phyloP scores from a whole-genome alignment of 2,888 invertebrate species.

The Heliconius hortense region DNA sequence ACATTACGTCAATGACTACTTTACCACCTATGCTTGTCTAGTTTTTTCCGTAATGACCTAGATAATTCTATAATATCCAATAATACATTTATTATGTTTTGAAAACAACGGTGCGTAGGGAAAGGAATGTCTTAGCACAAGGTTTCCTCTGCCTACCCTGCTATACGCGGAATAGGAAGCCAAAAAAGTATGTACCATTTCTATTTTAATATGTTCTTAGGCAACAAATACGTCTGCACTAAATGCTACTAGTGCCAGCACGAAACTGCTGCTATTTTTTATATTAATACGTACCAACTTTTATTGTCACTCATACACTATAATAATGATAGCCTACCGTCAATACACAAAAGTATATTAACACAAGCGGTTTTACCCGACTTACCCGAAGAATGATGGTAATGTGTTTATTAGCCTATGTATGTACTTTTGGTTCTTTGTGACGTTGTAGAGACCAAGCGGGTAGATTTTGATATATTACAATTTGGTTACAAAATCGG shows the following conservation, averaged over 20 bases:
- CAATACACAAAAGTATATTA: not conserved
- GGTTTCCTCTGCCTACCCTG: not conserved
- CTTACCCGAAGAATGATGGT: too few relatives aligned
- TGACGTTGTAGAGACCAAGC: too few relatives aligned
- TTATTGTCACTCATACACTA: not conserved
- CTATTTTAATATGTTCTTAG: conserved; percentile 1
- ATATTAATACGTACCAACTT: not conserved
- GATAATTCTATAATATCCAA: not conserved
- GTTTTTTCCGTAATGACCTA: too few relatives aligned
- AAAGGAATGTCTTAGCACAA: not conserved
- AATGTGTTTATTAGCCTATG: too few relatives aligned
- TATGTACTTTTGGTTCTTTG: too few relatives aligned
- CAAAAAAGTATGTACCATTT: not conserved
- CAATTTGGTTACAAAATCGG: too few relatives aligned
- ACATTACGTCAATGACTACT: too few relatives aligned
- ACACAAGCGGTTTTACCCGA: not conserved
- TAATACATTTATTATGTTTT: not conserved
- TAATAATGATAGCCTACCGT: not conserved
- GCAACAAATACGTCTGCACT: not conserved
- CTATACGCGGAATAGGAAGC: not conserved
- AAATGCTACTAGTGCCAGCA: not conserved
- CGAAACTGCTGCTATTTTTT: not conserved
- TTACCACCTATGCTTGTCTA: too few relatives aligned
- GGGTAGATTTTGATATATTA: too few relatives aligned
- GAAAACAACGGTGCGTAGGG: too few relatives aligned